Evolutionary conservation across 2,888 invertebrate genomes (phyloP).

Genomic region (Heliothis peltigera): DNA sequence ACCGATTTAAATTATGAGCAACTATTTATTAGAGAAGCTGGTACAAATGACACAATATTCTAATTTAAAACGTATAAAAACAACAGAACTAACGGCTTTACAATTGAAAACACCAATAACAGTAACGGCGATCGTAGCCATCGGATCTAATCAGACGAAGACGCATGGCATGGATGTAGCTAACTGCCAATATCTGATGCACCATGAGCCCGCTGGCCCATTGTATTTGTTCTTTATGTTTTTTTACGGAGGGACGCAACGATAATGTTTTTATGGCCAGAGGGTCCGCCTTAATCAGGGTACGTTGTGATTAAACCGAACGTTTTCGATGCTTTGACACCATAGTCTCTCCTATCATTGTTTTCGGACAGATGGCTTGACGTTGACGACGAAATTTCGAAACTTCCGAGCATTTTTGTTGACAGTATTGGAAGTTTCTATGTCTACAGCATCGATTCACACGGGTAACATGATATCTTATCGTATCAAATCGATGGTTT

Average conservation of each 20-base stretch:
- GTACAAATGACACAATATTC: constrained; percentile 26
- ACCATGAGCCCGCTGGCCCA: constrained; percentile 79
- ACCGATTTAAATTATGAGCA: constrained; percentile 5
- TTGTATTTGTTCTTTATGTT: constrained; percentile 89
- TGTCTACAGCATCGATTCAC: constrained; percentile 24
- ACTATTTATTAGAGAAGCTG: background rate
- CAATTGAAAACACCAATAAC: constrained; percentile 81
- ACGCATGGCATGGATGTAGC: constrained; percentile 82
- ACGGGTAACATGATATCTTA: constrained; percentile 44
- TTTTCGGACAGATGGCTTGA: constrained; percentile 30
- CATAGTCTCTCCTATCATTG: constrained; percentile 39
- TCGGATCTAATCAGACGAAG: constrained; percentile 82
- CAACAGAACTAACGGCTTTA: constrained; percentile 68
- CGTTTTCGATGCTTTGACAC: constrained; percentile 72
- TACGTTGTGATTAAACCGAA: constrained; percentile 86
- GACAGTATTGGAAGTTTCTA: constrained; percentile 1
- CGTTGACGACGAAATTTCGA: background rate
- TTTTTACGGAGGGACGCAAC: constrained; percentile 86
- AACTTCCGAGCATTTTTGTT: background rate
- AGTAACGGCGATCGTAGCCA: constrained; percentile 56
- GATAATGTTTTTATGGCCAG: constrained; percentile 90
- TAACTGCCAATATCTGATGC: constrained; percentile 89
- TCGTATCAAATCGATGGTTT: constrained; percentile 28
- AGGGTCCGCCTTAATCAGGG: constrained; percentile 87
- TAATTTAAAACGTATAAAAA: constrained; percentile 57